These are phyloP conservation scores for Cephonodes hylas DNA, from an alignment of 2,888 invertebrate species.

Conservation along the genomic window DNA sequence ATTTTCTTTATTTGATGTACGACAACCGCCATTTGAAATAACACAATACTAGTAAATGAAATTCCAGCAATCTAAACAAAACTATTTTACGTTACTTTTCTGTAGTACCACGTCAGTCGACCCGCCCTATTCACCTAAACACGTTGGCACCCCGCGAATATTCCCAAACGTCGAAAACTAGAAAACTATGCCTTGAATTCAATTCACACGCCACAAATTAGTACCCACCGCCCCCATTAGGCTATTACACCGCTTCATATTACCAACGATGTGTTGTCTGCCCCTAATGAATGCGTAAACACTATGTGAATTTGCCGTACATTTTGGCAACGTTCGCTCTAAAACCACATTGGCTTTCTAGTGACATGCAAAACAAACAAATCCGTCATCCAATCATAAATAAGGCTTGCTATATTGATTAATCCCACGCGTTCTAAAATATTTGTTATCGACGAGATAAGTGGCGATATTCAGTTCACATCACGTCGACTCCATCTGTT, in stretches of 20 bases:
- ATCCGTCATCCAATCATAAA: background rate
- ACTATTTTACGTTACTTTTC: no score
- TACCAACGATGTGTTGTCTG: background rate
- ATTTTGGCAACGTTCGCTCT: background rate
- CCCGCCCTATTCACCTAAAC: no score
- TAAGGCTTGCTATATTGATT: background rate
- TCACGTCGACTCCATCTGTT: background rate
- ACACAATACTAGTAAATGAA: no score
- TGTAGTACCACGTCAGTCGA: no score
- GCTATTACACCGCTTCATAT: background rate
- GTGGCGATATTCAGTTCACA: background rate
- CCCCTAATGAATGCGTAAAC: background rate
- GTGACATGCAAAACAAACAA: background rate
- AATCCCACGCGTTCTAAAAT: constrained; percentile 5
- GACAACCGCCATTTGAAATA: no score
- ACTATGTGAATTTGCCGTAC: background rate
- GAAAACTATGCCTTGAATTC: no score
- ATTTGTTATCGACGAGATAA: constrained; percentile 12
- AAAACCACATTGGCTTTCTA: background rate
- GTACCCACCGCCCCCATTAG: background rate
- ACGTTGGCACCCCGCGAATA: no score
- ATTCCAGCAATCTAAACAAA: no score
- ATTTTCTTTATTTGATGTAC: no score
- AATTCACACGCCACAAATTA: no score
- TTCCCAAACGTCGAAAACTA: no score